Conservation (phyloP, 2,888 invertebrate species). For the Megastigmus dorsalis region DNA sequence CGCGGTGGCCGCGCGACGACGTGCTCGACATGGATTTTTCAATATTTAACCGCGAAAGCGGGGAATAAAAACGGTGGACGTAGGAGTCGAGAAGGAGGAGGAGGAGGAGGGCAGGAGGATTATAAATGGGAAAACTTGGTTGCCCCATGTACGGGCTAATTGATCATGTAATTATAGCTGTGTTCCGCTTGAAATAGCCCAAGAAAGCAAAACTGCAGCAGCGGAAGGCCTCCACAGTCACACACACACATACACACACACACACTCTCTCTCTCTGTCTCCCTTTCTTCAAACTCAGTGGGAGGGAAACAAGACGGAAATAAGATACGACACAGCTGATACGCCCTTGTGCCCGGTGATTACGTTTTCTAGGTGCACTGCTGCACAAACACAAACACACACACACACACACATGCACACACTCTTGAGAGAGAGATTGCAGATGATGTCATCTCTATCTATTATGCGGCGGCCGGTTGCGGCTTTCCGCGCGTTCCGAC, state of each 20-base stretch:
- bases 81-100: too few relatives aligned
- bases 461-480: too few relatives aligned
- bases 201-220: not conserved
- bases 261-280: slow-evolving; percentile 51
- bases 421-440: slow-evolving; percentile 58
- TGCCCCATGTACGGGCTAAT: slow-evolving; percentile 31
- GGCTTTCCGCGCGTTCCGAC: too few relatives aligned
- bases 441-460: slow-evolving; percentile 72
- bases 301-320: slow-evolving; percentile 66
- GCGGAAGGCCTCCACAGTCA: not conserved
- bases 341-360: slow-evolving; percentile 69
- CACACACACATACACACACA: slow-evolving; percentile 51
- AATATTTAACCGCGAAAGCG: slow-evolving; percentile 24
- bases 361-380: slow-evolving; percentile 69
- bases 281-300: slow-evolving; percentile 49
- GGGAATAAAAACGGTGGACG: slow-evolving; percentile 28
- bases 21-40: slow-evolving; percentile 22
- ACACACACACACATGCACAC: too few relatives aligned
- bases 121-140: slow-evolving; percentile 28
- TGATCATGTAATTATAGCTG: slow-evolving; percentile 45
- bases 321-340: slow-evolving; percentile 72
- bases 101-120: too few relatives aligned
- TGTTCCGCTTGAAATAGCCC: slow-evolving; percentile 16
- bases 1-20: not conserved
- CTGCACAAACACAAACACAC: too few relatives aligned